These are phyloP conservation scores for Heloderma charlesbogerti DNA, from an alignment of 2,113 vertebrate genomes.

Conservation along the genomic window DNA sequence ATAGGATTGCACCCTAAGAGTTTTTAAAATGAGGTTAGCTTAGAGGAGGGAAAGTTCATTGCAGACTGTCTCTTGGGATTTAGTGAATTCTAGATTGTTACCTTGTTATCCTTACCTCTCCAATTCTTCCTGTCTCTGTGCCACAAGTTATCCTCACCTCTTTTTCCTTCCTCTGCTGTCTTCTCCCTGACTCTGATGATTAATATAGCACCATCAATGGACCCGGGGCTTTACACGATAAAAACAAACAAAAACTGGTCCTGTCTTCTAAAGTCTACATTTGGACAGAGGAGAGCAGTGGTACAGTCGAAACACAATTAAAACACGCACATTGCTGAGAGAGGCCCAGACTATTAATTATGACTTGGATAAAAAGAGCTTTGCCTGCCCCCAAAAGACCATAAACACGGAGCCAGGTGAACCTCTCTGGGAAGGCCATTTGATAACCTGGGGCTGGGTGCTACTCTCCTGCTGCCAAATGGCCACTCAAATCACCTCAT, in stretches of 20 bases:
- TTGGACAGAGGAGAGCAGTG: too few relatives aligned
- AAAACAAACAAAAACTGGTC: background rate
- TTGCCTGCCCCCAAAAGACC: too few relatives aligned
- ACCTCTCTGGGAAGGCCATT: too few relatives aligned
- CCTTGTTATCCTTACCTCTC: background rate
- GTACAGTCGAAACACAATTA: too few relatives aligned
- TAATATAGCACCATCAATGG: background rate
- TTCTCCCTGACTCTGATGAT: background rate
- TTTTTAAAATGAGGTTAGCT: background rate
- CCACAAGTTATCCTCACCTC: background rate
- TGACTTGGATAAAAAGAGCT: too few relatives aligned
- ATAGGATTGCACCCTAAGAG: too few relatives aligned
- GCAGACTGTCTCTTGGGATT: background rate
- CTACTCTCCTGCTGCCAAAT: too few relatives aligned
- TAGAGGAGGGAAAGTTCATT: background rate
- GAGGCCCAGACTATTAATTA: too few relatives aligned
- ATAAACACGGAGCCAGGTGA: too few relatives aligned
- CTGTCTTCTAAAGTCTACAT: background rate
- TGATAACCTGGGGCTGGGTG: too few relatives aligned
- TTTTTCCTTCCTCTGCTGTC: background rate
- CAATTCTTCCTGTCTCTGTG: background rate
- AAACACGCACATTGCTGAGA: too few relatives aligned
- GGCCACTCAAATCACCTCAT: too few relatives aligned
- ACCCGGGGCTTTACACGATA: background rate
- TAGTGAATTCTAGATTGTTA: background rate